Percentiles rank a stretch among this genome's conserved stretches.
Evolutionary conservation across 37 sponge, comb jelly and placozoan species (phyloP).

Genomic region (Petrosia ficiformis): DNA sequence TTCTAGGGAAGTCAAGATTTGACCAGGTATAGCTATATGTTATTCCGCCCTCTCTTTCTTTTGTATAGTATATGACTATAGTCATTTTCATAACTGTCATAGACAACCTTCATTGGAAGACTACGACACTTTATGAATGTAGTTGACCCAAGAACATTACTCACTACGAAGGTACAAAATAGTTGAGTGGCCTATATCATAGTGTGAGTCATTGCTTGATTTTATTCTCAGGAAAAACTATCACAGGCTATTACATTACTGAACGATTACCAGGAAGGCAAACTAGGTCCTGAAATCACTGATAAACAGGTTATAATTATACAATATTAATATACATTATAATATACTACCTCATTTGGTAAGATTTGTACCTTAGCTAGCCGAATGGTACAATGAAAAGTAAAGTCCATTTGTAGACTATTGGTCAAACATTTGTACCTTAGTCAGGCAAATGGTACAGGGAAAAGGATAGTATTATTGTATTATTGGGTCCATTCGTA

Average conservation of each 20-base stretch:
- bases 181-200: too few species aligned
- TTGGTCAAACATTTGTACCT: too few species aligned
- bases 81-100: constrained; percentile 1
- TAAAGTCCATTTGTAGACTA: too few species aligned
- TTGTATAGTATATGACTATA: neutral
- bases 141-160: constrained; percentile 79
- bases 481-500: too few species aligned
- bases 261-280: constrained; percentile 57
- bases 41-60: neutral
- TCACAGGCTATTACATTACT: constrained; percentile 39
- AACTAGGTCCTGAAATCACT: constrained; percentile 28
- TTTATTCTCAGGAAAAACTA: constrained; percentile 24
- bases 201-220: constrained; percentile 9
- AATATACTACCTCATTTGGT: too few species aligned
- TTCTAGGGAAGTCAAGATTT: constrained; percentile 66
- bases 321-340: neutral
- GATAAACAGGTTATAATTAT: constrained; percentile 40
- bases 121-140: constrained; percentile 81
- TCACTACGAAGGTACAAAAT: constrained; percentile 59
- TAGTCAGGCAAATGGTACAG: too few species aligned
- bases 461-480: too few species aligned
- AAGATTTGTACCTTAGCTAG: too few species aligned
- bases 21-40: constrained; percentile 67
- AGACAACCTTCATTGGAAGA: constrained; percentile 71
- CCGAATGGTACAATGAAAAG: too few species aligned